These are phyloP conservation scores for Orthosia gracilis DNA, from an alignment of 2,888 invertebrate species.

Conservation along the genomic window DNA sequence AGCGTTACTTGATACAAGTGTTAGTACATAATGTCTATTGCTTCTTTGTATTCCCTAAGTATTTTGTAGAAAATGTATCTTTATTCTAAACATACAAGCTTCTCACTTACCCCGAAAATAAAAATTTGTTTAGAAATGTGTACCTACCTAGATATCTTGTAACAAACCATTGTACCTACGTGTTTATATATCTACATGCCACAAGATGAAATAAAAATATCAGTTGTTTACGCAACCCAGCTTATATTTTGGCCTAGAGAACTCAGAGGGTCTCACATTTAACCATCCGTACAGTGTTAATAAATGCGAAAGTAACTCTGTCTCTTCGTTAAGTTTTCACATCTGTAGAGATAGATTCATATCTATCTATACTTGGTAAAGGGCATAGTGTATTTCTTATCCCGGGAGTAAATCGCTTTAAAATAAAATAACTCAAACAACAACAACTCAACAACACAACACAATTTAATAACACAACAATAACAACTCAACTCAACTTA, in stretches of 20 bases:
- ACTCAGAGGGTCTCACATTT: not conserved
- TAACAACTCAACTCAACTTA: too few relatives aligned
- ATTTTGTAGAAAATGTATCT: conserved; percentile 10
- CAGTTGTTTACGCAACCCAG: not conserved
- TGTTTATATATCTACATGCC: not conserved
- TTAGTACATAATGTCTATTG: not conserved
- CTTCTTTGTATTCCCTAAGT: not conserved
- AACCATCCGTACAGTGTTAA: too few relatives aligned
- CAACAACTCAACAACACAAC: too few relatives aligned
- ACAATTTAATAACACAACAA: too few relatives aligned
- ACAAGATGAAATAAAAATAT: not conserved
- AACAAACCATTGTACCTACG: not conserved
- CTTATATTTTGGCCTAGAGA: not conserved
- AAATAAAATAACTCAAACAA: too few relatives aligned
- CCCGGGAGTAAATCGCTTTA: too few relatives aligned
- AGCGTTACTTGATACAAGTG: not conserved
- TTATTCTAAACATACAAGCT: not conserved
- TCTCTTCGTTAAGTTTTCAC: too few relatives aligned
- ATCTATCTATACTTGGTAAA: too few relatives aligned
- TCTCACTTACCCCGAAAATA: conserved; percentile 3
- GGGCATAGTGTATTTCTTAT: too few relatives aligned
- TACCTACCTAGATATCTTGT: not conserved
- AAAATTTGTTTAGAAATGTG: not conserved
- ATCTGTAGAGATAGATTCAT: too few relatives aligned
- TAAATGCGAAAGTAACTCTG: too few relatives aligned